phyloP scores from a whole-genome alignment of 92 coral and sea anemone species.

The Zoanthus sociatus region DNA sequence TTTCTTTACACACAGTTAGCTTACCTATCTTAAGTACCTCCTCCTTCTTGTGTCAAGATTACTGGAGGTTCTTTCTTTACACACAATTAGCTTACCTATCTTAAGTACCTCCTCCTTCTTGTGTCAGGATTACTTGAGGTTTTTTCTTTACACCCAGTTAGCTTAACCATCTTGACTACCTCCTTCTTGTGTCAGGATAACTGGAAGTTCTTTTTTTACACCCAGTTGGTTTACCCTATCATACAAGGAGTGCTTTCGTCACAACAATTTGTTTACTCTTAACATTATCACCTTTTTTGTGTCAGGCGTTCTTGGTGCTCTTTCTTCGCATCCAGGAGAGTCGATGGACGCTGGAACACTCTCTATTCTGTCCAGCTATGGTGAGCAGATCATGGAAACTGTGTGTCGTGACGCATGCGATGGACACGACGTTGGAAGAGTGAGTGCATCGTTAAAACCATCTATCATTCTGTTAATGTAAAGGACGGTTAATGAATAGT shows the following conservation, averaged over 20 bases:
- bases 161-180: neutral
- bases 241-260: too few relatives aligned
- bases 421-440: slow-evolving; percentile 97
- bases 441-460: slow-evolving; percentile 23
- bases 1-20: neutral
- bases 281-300: neutral
- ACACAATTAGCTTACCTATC: too few relatives aligned
- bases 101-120: too few relatives aligned
- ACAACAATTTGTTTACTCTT: neutral
- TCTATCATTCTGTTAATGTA: too few relatives aligned
- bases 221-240: too few relatives aligned
- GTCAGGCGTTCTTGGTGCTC: slow-evolving; percentile 78
- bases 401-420: slow-evolving; percentile 98
- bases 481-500: too few relatives aligned
- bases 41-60: neutral
- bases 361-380: slow-evolving; percentile 89
- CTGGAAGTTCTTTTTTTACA: too few relatives aligned
- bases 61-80: too few relatives aligned
- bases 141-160: neutral
- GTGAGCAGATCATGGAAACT: slow-evolving; percentile 95
- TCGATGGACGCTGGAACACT: slow-evolving; percentile 89
- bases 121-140: neutral
- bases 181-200: neutral
- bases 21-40: neutral
- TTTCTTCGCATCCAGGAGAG: slow-evolving; percentile 80